A percentile compares a stretch with the other conserved stretches of the same genome.
These are phyloP conservation scores for Drosophila sturtevanti DNA, from an alignment of 1,140 invertebrate species.

Conservation along the genomic window DNA sequence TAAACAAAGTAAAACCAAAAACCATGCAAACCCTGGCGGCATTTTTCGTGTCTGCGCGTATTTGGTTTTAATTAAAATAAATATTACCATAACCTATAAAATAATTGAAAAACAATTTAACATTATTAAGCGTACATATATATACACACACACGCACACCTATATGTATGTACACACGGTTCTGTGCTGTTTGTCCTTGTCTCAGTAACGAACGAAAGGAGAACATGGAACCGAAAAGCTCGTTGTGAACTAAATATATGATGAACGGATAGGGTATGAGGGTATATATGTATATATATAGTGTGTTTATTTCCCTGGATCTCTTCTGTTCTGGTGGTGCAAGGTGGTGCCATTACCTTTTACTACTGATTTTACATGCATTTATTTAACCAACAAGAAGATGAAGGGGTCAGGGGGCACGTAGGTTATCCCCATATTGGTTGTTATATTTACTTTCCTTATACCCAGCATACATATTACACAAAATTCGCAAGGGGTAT, in stretches of 20 bases:
- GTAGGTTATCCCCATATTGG: neutral
- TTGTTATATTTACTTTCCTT: neutral
- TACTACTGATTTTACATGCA: conserved; percentile 54
- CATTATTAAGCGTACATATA: conserved; percentile 53
- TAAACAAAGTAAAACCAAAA: conserved; percentile 27
- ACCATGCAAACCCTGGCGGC: conserved; percentile 17
- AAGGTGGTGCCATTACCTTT: conserved; percentile 31
- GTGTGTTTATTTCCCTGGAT: neutral
- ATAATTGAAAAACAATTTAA: conserved; percentile 82
- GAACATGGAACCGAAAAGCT: neutral
- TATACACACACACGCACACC: neutral
- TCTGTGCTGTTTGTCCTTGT: conserved; percentile 15
- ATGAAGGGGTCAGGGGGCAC: conserved; percentile 21
- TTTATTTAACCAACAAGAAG: conserved; percentile 58
- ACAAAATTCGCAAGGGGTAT: neutral
- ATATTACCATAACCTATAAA: conserved; percentile 80
- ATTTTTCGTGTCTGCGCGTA: conserved; percentile 46
- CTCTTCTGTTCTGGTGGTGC: conserved; percentile 4
- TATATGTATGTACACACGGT: neutral
- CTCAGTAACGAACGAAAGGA: neutral
- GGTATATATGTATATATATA: too few species aligned
- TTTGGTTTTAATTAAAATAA: conserved; percentile 82
- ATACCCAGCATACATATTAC: neutral
- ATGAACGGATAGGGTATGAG: neutral
- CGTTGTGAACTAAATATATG: neutral